Percentiles rank a stretch among this genome's conserved stretches.
phyloP scores from a whole-genome alignment of 2,113 vertebrate genomes.

The Meriones unguiculatus region DNA sequence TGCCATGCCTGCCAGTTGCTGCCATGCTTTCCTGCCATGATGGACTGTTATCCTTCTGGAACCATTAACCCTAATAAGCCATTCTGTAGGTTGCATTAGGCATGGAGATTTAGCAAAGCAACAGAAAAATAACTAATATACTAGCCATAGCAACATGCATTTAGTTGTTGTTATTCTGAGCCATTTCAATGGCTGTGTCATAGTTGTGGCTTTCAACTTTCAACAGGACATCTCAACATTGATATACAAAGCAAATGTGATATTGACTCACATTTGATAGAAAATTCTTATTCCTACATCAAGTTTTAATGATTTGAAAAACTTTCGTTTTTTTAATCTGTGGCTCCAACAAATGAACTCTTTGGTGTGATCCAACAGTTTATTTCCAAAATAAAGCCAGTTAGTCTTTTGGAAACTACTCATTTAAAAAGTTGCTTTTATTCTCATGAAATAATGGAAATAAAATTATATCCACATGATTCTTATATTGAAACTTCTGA shows the following conservation, averaged over 20 bases:
- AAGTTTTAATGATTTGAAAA: background rate
- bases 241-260: background rate
- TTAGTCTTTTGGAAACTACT: slow-evolving; percentile 71
- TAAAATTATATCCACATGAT: slow-evolving; percentile 71
- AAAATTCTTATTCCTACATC: slow-evolving; percentile 33
- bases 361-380: slow-evolving; percentile 29
- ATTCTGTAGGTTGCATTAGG: background rate
- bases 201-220: background rate
- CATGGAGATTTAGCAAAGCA: background rate
- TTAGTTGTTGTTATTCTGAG: background rate
- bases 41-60: too few species aligned
- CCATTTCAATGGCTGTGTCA: slow-evolving; percentile 6
- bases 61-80: background rate
- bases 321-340: background rate
- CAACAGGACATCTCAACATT: background rate
- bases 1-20: background rate
- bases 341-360: background rate
- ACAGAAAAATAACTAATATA: background rate
- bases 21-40: background rate
- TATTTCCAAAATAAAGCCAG: slow-evolving; percentile 54
- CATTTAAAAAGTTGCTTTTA: slow-evolving; percentile 80
- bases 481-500: slow-evolving; percentile 74
- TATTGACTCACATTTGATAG: slow-evolving; percentile 1
- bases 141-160: background rate
- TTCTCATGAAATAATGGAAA: slow-evolving; percentile 79